Conservation (phyloP, 2,113 vertebrate species). For the Lepisosteus oculatus region DNA sequence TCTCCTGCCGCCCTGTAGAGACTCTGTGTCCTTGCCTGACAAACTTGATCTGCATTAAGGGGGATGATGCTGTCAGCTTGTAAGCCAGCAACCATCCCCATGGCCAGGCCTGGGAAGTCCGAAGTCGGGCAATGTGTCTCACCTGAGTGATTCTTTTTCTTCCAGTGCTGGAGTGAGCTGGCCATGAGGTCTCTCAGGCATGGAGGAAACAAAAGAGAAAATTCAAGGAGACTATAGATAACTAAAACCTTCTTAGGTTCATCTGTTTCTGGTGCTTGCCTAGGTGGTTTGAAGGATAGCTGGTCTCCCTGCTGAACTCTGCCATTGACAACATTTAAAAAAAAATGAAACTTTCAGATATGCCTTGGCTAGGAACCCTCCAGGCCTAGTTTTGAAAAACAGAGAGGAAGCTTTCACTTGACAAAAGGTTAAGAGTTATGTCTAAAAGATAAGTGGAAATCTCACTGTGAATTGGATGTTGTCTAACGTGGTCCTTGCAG, state of each 20-base stretch:
- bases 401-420: too few species aligned
- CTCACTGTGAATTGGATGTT: too few species aligned
- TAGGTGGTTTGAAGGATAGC: slow-evolving; percentile 21
- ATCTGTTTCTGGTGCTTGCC: background rate
- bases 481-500: too few species aligned
- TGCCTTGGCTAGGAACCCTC: too few species aligned
- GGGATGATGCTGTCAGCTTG: slow-evolving; percentile 7
- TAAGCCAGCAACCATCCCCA: background rate
- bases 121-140: background rate
- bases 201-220: slow-evolving; percentile 30
- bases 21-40: slow-evolving; percentile 2
- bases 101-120: background rate
- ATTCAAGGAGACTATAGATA: slow-evolving; percentile 27
- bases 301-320: slow-evolving; percentile 13
- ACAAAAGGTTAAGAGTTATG: too few species aligned
- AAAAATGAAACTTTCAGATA: too few species aligned
- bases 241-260: slow-evolving; percentile 20
- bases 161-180: background rate
- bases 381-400: too few species aligned
- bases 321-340: too few species aligned
- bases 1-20: slow-evolving; percentile 8
- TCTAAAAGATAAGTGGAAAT: too few species aligned
- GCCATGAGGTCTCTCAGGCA: slow-evolving; percentile 38
- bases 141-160: background rate
- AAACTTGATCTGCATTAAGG: background rate